Conservation (phyloP, 2,888 invertebrate species). For the Galerucella nymphaeae region DNA sequence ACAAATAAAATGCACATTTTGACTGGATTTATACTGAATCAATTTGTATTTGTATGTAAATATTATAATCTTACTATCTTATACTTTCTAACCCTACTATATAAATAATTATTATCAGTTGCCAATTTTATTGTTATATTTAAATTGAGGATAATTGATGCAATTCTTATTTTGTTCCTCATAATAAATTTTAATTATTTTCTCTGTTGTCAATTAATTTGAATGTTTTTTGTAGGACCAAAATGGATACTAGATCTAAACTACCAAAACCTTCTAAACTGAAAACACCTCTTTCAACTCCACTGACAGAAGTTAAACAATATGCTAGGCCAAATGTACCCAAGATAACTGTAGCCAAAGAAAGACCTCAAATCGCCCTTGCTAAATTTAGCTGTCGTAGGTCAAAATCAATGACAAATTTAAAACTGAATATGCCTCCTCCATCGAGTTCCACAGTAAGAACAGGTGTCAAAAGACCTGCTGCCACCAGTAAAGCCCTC, state of each 20-base stretch:
- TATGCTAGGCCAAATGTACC: slow-evolving; percentile 11
- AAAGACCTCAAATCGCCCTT: not conserved
- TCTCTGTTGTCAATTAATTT: not conserved
- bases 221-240: not conserved
- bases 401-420: slow-evolving; percentile 45
- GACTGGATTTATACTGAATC: not conserved
- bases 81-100: not conserved
- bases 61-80: not conserved
- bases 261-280: slow-evolving; percentile 38
- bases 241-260: slow-evolving; percentile 32
- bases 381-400: slow-evolving; percentile 24
- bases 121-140: too few relatives aligned
- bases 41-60: not conserved
- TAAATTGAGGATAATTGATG: too few relatives aligned
- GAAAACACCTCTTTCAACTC: not conserved
- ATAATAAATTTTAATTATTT: not conserved
- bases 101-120: not conserved
- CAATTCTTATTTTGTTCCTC: too few relatives aligned
- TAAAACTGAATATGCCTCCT: slow-evolving; percentile 21
- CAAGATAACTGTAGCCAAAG: not conserved
- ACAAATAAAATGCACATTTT: slow-evolving; percentile 11
- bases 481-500: slow-evolving; percentile 24
- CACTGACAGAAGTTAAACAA: slow-evolving; percentile 23
- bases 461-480: slow-evolving; percentile 33
- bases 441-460: slow-evolving; percentile 6